Evolutionary conservation across 2,797 vertebrate genomes (phyloP).

Genomic region (Parauchenoglanis ngamensis): DNA sequence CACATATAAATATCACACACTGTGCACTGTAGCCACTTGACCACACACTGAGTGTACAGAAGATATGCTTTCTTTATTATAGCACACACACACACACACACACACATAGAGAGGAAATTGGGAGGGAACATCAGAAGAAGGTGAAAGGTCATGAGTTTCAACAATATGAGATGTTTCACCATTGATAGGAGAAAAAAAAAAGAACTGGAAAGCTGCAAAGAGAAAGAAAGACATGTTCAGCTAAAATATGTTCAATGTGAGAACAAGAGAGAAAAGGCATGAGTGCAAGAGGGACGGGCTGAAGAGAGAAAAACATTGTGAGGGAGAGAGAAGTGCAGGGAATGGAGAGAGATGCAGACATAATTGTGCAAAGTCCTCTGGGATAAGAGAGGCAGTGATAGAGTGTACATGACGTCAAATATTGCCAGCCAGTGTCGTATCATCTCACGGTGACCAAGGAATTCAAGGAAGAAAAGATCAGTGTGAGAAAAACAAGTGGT

Average conservation of each 20-base stretch:
- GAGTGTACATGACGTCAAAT: slow-evolving; percentile 29
- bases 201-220: not conserved
- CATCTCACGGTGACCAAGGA: slow-evolving; percentile 27
- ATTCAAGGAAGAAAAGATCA: slow-evolving; percentile 18
- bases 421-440: slow-evolving; percentile 17
- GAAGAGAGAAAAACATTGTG: slow-evolving; percentile 15
- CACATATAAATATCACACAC: slow-evolving; percentile 41
- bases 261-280: not conserved
- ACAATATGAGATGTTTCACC: not conserved
- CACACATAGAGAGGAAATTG: not conserved
- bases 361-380: slow-evolving; percentile 21
- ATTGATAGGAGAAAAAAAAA: not conserved
- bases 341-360: not conserved
- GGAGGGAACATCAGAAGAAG: slow-evolving; percentile 14
- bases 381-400: slow-evolving; percentile 29
- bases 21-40: slow-evolving; percentile 42
- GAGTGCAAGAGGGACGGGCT: slow-evolving; percentile 21
- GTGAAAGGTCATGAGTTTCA: slow-evolving; percentile 8
- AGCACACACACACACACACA: slow-evolving; percentile 12
- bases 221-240: not conserved
- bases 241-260: not conserved
- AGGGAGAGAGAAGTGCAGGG: slow-evolving; percentile 4
- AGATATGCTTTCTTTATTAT: slow-evolving; percentile 22
- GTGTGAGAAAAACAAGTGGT: slow-evolving; percentile 42
- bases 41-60: slow-evolving; percentile 52